A percentile compares a stretch with the other conserved stretches of the same genome.
phyloP scores from a whole-genome alignment of 2,888 invertebrate genomes.

The Zaprionus lineosus region DNA sequence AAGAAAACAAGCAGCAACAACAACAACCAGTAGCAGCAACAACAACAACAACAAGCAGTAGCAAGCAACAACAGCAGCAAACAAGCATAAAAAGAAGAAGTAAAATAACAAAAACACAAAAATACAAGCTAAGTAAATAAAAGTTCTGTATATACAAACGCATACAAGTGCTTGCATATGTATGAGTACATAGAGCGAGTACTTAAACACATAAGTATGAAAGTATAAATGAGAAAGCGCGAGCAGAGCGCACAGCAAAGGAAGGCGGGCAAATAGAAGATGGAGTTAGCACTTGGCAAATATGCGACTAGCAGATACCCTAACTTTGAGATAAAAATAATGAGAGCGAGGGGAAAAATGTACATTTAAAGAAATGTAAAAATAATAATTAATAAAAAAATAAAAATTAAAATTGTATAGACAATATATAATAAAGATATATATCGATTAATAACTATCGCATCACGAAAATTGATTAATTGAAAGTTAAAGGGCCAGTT shows the following conservation, averaged over 20 bases:
- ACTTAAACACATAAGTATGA: conserved; percentile 20
- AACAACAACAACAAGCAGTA: no score
- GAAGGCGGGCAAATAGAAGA: conserved; percentile 46
- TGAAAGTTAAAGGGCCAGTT: no score
- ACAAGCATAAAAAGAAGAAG: conserved; percentile 22
- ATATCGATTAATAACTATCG: no score
- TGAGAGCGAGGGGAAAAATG: no score
- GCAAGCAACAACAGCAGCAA: no score
- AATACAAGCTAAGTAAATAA: conserved; percentile 32
- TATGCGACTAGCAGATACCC: no score
- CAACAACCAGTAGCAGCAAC: no score
- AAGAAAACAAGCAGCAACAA: conserved; percentile 1
- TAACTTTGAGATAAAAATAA: no score
- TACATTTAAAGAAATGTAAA: conserved; percentile 4
- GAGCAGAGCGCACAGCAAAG: conserved; percentile 34
- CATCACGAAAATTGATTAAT: no score
- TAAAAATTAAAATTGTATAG: no score
- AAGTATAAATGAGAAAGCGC: conserved; percentile 34
- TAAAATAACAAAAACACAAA: conserved; percentile 8
- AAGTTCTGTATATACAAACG: conserved; percentile 1
- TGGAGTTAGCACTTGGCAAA: no score
- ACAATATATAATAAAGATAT: no score
- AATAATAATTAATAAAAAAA: conserved; percentile 16
- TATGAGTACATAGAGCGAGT: background rate
- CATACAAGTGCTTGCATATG: conserved; percentile 9